Evolutionary conservation across 64 coral and sea anemone genomes (phyloP), one percentile per base, ranked within the genome.

Genomic region (Montipora capricornis): DNA sequence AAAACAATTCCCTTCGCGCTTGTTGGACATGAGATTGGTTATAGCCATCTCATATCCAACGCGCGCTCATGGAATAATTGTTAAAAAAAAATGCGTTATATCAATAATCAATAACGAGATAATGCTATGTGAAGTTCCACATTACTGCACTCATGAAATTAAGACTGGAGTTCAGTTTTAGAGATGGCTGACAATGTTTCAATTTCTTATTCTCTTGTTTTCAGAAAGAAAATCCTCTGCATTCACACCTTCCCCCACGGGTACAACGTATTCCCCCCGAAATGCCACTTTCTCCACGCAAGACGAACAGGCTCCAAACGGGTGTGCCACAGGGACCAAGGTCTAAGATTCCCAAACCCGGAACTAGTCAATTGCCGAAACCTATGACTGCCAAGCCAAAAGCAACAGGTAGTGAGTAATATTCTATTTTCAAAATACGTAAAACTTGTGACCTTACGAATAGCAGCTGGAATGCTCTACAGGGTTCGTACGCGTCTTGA

Each of bases 251-350:
- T 6, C 84, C 46, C 14, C 78, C 91, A 49, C 52, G 49, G 10
- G 75, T 24, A 66, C 71, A 81, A 7, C 66, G 66, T 66, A 19
- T 62, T 4, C 85, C 84, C 22, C 78, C 95, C 24, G 81, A 47
- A 15, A 90, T 90, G 90, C 29, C 88, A 44, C 79, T 96, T 37
- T 96, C 95, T 37, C 95, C 95, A 48, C 80, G 95, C 8, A 96
- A 89, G 91, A 89, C 95, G 13, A 96, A 96, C 82, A 50, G 9
- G 46, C 11, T 49, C 47, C 44, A 5, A 13, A 22, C 47, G 8
- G 62, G 67, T 48, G 61, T n/a, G 14, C 82, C 64, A 3, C 82
- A 71, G 66, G 66, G 82, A 12, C 44, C 82, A 1, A 49, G 64
- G 24, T 71, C 82, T 4, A 71, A 73, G 46, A 86, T 86, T 13